Evolutionary conservation across 2,797 vertebrate genomes (phyloP).

Genomic region (Diceros bicornis): DNA sequence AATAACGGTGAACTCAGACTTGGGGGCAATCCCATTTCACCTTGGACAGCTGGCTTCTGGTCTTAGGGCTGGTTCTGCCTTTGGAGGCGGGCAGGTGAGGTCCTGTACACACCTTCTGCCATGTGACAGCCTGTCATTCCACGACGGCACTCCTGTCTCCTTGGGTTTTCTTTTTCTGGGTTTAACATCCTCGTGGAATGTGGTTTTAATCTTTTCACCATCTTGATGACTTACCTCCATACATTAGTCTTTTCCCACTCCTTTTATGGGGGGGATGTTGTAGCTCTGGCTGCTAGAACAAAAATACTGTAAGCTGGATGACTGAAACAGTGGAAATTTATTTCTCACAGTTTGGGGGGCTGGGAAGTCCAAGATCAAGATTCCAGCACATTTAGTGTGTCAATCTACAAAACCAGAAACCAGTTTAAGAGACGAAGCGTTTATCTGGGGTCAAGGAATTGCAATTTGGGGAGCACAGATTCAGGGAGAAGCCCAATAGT

Average conservation of each 20-base stretch:
- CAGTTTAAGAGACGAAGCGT: no score
- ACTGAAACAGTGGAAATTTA: not conserved
- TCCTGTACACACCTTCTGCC: fast-evolving
- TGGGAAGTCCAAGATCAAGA: not conserved
- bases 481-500: no score
- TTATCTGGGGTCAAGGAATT: no score
- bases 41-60: not conserved
- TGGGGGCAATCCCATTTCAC: not conserved
- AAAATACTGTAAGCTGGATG: not conserved
- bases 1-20: not conserved
- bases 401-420: no score
- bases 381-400: not conserved
- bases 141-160: not conserved
- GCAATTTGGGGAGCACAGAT: no score
- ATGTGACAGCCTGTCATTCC: not conserved
- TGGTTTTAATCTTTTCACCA: not conserved
- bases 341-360: not conserved
- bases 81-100: not conserved
- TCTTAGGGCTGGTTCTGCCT: not conserved
- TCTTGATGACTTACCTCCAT: not conserved
- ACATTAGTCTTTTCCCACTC: not conserved
- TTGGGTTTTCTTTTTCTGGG: not conserved
- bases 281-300: not conserved
- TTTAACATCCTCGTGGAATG: not conserved
- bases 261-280: not conserved